phyloP scores from a whole-genome alignment of 1,140 invertebrate species.

The Hyposmocoma kahamanoa region DNA sequence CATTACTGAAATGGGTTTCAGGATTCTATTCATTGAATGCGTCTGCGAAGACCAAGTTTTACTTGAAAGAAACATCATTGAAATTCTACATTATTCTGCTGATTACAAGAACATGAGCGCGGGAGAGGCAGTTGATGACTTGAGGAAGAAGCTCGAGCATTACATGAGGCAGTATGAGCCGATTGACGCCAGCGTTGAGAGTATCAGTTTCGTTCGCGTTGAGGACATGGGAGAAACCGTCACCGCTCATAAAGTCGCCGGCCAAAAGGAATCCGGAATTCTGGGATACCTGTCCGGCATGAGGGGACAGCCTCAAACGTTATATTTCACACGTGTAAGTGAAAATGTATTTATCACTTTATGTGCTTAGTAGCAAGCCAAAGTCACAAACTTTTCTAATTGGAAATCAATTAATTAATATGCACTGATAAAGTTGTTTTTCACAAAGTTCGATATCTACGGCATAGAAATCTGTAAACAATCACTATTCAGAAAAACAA shows the following conservation, averaged over 20 bases:
- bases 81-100: constrained; percentile 92
- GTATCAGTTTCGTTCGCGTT: constrained; percentile 59
- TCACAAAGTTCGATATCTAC: too few relatives aligned
- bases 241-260: constrained; percentile 56
- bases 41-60: constrained; percentile 89
- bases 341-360: not conserved
- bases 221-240: constrained; percentile 66
- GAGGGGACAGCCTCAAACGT: constrained; percentile 59
- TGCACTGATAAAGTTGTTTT: constrained; percentile 25
- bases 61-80: constrained; percentile 90
- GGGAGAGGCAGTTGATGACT: constrained; percentile 85
- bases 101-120: constrained; percentile 89
- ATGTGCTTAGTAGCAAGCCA: too few relatives aligned
- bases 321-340: constrained; percentile 71
- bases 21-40: constrained; percentile 94
- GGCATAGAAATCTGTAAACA: too few relatives aligned
- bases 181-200: constrained; percentile 53
- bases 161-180: constrained; percentile 89
- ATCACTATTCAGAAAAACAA: too few relatives aligned
- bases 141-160: constrained; percentile 88
- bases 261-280: constrained; percentile 67
- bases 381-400: too few relatives aligned
- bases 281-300: constrained; percentile 66
- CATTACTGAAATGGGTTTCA: constrained; percentile 83
- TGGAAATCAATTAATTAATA: too few relatives aligned